Conservation (phyloP, 2,888 invertebrate species). For the Hemithea aestivaria region DNA sequence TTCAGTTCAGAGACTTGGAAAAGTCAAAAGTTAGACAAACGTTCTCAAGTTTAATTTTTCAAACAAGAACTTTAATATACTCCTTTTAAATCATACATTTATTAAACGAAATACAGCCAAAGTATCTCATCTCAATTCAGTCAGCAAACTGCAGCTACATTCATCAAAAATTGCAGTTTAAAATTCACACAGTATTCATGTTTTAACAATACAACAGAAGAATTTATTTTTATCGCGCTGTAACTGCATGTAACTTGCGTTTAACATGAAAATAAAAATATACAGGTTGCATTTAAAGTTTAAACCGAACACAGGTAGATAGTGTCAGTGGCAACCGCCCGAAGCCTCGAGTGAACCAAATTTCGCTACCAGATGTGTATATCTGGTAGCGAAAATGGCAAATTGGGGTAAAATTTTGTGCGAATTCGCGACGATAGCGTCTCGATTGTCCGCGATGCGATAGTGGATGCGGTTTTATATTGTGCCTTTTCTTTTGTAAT, state of each 20-base stretch:
- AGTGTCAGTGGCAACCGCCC: slow-evolving; percentile 56
- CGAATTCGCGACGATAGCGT: slow-evolving; percentile 42
- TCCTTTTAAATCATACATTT: too few species aligned
- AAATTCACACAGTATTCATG: too few species aligned
- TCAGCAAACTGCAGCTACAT: too few species aligned
- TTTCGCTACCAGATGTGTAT: too few species aligned
- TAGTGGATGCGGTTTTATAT: slow-evolving; percentile 32
- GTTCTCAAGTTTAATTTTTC: too few species aligned
- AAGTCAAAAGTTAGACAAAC: too few species aligned
- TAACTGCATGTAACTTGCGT: not conserved
- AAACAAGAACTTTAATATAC: too few species aligned
- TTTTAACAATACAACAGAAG: too few species aligned
- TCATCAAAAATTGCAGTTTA: too few species aligned
- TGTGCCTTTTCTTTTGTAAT: slow-evolving; percentile 42
- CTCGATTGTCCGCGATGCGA: slow-evolving; percentile 40
- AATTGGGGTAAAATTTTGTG: slow-evolving; percentile 43
- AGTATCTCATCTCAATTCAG: too few species aligned
- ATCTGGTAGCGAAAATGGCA: slow-evolving; percentile 35
- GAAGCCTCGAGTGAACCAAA: slow-evolving; percentile 44
- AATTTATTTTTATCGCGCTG: slow-evolving; percentile 3
- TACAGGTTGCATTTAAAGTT: slow-evolving; percentile 52
- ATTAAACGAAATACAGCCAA: too few species aligned
- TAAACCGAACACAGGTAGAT: slow-evolving; percentile 53
- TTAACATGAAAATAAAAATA: slow-evolving; percentile 32
- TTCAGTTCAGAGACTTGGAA: too few species aligned